These are phyloP conservation scores for Drosophila nr. perissopoda DNA, from an alignment of 2,888 invertebrate genomes.

Conservation along the genomic window DNA sequence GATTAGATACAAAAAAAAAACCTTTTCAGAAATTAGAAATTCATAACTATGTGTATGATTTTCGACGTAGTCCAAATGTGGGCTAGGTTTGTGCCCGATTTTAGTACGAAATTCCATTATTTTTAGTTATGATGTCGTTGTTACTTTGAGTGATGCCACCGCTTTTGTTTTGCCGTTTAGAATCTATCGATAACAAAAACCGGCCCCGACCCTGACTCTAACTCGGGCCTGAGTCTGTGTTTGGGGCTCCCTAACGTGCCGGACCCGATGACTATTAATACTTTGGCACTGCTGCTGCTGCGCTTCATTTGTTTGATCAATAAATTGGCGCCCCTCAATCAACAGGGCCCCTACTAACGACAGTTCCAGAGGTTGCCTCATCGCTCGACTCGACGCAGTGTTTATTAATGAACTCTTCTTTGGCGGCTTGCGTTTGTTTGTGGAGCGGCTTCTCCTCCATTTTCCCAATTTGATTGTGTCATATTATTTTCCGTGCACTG, in stretches of 20 bases:
- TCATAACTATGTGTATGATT: no score
- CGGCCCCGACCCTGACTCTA: background rate
- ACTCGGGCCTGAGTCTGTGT: constrained; percentile 5
- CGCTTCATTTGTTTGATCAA: constrained; percentile 76
- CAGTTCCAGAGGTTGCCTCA: constrained; percentile 39
- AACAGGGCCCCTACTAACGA: constrained; percentile 13
- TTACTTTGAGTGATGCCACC: background rate
- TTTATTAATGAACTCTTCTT: constrained; percentile 76
- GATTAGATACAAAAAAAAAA: background rate
- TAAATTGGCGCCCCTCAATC: constrained; percentile 59
- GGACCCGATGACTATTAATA: constrained; percentile 10
- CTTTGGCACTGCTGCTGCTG: constrained; percentile 34
- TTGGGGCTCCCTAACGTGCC: constrained; percentile 9
- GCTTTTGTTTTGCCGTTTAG: constrained; percentile 31
- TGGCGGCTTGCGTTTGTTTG: constrained; percentile 23
- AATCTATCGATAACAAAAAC: constrained; percentile 22
- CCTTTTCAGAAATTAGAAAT: background rate
- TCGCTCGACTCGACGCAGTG: constrained; percentile 24
- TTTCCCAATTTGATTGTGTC: constrained; percentile 64
- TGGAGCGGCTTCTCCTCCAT: constrained; percentile 2
- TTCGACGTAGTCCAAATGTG: background rate
- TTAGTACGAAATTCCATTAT: background rate
- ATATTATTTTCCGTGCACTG: constrained; percentile 65
- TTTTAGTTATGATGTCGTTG: constrained; percentile 4
- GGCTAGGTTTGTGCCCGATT: background rate